These are phyloP conservation scores for Darevskia mixta DNA, from an alignment of 2,797 vertebrate species.

Conservation along the genomic window DNA sequence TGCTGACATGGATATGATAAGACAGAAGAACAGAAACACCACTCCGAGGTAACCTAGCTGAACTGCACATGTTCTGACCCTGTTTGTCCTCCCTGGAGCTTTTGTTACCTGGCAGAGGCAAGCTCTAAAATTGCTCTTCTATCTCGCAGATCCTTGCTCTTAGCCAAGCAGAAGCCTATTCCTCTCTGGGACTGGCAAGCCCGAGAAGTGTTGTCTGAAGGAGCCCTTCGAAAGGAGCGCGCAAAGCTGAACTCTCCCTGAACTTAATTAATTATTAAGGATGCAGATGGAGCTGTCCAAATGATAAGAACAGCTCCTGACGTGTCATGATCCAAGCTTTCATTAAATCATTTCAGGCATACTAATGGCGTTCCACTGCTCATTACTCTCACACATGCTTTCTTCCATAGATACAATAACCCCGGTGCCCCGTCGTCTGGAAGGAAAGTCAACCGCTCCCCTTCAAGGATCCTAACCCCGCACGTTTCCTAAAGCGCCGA, in stretches of 20 bases:
- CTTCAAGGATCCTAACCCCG: constrained; percentile 27
- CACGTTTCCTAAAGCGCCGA: constrained; percentile 40
- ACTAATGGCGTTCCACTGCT: constrained; percentile 91
- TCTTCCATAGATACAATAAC: constrained; percentile 96
- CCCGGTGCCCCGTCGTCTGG: constrained; percentile 83
- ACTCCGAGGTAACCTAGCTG: constrained; percentile 90
- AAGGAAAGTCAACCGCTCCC: constrained; percentile 12
- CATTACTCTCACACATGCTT: constrained; percentile 94
- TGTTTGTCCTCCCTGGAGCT: constrained; percentile 88
- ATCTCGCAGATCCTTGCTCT: constrained; percentile 89
- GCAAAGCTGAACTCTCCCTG: constrained; percentile 94
- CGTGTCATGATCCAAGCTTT: constrained; percentile 97
- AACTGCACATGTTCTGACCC: constrained; percentile 90
- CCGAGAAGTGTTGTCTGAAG: constrained; percentile 83
- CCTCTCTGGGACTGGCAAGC: constrained; percentile 85
- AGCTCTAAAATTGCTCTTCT: constrained; percentile 82
- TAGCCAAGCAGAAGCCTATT: constrained; percentile 92
- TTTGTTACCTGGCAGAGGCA: constrained; percentile 86
- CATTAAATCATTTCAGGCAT: constrained; percentile 96
- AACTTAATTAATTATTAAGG: constrained; percentile 99
- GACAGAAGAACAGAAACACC: constrained; percentile 91
- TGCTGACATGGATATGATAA: constrained; percentile 98
- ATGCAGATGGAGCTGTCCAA: constrained; percentile 99
- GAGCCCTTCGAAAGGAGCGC: constrained; percentile 89
- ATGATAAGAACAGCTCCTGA: constrained; percentile 96